Evolutionary conservation across 2,113 vertebrate genomes (phyloP).

Genomic region (Podarcis muralis): DNA sequence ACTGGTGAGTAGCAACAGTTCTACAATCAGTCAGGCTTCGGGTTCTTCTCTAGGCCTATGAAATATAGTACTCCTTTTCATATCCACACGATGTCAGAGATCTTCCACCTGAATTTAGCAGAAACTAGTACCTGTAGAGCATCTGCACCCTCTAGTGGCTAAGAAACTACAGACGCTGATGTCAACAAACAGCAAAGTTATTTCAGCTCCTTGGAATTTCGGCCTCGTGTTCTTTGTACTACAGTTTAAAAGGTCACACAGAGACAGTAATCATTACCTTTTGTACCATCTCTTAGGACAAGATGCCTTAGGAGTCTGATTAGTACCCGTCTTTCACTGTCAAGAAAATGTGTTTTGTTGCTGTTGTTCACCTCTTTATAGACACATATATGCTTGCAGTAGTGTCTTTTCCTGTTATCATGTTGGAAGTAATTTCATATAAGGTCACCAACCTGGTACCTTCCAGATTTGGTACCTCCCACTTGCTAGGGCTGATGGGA

Average conservation of each 20-base stretch:
- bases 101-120: background rate
- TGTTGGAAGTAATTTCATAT: background rate
- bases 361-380: background rate
- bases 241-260: background rate
- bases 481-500: too few species aligned
- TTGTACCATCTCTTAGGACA: background rate
- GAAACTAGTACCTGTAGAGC: constrained; percentile 12
- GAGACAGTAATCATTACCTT: background rate
- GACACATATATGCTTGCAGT: background rate
- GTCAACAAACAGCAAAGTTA: background rate
- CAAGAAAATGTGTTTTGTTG: background rate
- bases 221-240: background rate
- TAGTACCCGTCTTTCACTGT: background rate
- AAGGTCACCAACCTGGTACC: background rate
- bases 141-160: constrained; percentile 67
- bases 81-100: background rate
- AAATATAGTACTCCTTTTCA: background rate
- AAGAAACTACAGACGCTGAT: background rate
- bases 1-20: background rate
- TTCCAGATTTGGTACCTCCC: background rate
- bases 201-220: background rate
- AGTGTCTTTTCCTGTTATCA: background rate
- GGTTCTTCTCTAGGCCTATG: background rate
- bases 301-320: background rate
- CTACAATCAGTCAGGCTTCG: background rate